These are phyloP conservation scores for Eretmochelys imbricata DNA, from an alignment of 2,113 vertebrate species.

Conservation along the genomic window DNA sequence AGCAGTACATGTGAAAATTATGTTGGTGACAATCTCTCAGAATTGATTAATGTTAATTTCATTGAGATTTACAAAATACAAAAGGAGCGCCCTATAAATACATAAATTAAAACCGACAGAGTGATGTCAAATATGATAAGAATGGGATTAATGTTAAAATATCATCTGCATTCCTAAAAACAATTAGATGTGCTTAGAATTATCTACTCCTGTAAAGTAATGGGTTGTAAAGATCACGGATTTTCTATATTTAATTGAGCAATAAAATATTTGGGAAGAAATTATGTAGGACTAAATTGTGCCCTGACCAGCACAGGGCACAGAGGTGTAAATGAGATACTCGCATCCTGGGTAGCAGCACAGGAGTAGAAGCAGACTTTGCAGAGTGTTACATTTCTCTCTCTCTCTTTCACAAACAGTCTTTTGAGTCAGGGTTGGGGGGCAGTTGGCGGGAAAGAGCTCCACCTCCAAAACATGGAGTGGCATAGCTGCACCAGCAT, in stretches of 20 bases:
- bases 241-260: neutral
- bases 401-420: no score
- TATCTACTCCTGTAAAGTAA: neutral
- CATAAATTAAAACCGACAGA: neutral
- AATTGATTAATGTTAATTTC: neutral
- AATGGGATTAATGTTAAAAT: neutral
- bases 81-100: neutral
- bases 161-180: neutral
- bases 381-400: neutral
- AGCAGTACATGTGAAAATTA: neutral
- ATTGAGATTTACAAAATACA: neutral
- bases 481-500: neutral
- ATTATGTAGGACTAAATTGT: neutral
- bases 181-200: neutral
- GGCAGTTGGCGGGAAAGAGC: fast-evolving
- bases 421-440: neutral
- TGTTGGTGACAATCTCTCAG: neutral
- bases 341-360: fast-evolving
- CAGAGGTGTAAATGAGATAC: fast-evolving
- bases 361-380: neutral
- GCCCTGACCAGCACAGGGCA: neutral
- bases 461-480: neutral
- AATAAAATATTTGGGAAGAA: neutral
- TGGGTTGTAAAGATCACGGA: neutral
- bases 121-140: neutral